These are phyloP conservation scores for Lepidurus apus DNA, from an alignment of 1,140 invertebrate genomes.

Conservation along the genomic window DNA sequence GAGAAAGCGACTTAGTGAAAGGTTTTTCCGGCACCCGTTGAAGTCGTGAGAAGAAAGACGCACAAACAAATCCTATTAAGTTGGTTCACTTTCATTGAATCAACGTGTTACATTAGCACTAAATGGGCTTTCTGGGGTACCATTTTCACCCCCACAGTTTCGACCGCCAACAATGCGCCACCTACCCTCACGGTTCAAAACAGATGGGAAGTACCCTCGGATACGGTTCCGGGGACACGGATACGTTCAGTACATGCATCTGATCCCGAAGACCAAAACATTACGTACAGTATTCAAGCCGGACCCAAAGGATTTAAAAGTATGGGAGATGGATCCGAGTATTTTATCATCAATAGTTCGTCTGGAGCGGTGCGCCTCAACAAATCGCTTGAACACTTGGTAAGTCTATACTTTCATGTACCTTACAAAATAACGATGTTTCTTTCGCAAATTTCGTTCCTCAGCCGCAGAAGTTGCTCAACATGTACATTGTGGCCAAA, in stretches of 20 bases:
- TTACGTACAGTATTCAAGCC: background rate
- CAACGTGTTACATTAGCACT: background rate
- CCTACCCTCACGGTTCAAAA: conserved; percentile 2
- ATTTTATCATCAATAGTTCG: background rate
- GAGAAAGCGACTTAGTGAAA: conserved; percentile 6
- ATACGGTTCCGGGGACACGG: background rate
- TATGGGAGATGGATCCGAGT: conserved; percentile 6
- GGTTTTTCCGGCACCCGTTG: background rate
- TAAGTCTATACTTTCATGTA: background rate
- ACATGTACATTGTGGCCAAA: conserved; percentile 3
- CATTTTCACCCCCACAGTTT: background rate
- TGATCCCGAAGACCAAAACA: conserved; percentile 7
- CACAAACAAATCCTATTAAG: background rate
- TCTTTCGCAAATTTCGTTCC: background rate
- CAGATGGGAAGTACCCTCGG: background rate
- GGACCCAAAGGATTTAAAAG: background rate
- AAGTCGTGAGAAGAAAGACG: background rate
- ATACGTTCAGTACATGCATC: background rate
- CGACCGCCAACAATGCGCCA: background rate
- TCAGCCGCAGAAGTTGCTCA: background rate
- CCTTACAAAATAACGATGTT: background rate
- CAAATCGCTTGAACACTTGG: background rate
- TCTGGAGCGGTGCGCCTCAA: background rate
- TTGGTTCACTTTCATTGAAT: background rate
- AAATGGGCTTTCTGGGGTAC: background rate